Conservation (phyloP, 2,888 invertebrate species). For the Microctonus hyperodae region DNA sequence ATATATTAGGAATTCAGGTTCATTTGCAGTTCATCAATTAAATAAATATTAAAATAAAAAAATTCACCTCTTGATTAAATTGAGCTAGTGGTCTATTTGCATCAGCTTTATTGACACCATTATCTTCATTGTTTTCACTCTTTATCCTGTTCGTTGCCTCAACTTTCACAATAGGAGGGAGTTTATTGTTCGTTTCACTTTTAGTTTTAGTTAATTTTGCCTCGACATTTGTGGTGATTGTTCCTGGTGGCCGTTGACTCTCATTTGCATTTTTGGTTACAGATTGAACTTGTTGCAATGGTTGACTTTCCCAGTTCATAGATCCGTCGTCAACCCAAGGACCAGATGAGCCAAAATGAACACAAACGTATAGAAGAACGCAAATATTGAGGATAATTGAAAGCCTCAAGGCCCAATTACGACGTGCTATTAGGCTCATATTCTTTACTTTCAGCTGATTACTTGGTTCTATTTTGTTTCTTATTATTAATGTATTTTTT, state of each 20-base stretch:
- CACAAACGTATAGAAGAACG: slow-evolving; percentile 75
- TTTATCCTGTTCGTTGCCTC: not conserved
- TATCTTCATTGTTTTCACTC: not conserved
- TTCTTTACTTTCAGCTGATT: slow-evolving; percentile 33
- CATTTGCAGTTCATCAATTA: not conserved
- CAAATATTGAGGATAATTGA: slow-evolving; percentile 79
- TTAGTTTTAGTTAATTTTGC: not conserved
- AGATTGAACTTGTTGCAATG: not conserved
- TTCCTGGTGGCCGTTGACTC: not conserved
- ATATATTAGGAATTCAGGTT: not conserved
- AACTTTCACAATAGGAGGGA: not conserved
- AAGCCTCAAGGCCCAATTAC: slow-evolving; percentile 77
- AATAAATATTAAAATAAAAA: not conserved
- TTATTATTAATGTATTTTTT: not conserved
- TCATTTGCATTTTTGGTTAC: slow-evolving; percentile 28
- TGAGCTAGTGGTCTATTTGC: not conserved
- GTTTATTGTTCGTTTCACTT: not conserved
- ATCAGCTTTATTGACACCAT: not conserved
- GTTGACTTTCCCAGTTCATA: slow-evolving; percentile 44
- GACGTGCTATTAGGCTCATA: slow-evolving; percentile 64
- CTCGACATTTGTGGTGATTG: not conserved
- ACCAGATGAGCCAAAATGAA: slow-evolving; percentile 66
- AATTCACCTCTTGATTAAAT: not conserved
- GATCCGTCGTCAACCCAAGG: slow-evolving; percentile 63
- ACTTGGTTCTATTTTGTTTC: not conserved